Evolutionary conservation across 1,140 invertebrate species (phyloP).

Genomic region (Drosophila nikananu): DNA sequence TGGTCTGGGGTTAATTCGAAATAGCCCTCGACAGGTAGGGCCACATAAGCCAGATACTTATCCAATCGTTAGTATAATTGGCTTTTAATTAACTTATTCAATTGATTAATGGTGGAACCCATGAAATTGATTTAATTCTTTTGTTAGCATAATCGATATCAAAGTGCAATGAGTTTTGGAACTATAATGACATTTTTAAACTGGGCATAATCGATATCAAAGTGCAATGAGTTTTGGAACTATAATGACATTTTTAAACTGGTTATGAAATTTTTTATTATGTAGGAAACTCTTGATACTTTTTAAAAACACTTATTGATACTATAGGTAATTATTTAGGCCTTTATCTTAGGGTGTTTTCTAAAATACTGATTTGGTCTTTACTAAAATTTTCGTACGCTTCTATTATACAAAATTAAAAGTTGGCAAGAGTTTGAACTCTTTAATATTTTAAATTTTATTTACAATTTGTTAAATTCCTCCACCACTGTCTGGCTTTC

Average conservation of each 20-base stretch:
- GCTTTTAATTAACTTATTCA: slow-evolving; percentile 26
- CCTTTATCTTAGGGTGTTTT: background rate
- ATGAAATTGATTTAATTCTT: slow-evolving; percentile 16
- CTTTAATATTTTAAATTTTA: background rate
- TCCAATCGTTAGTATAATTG: slow-evolving; percentile 21
- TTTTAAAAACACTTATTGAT: background rate
- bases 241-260: background rate
- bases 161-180: background rate
- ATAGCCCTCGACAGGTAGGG: slow-evolving; percentile 8
- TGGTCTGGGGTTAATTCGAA: slow-evolving; percentile 28
- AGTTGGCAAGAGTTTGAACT: too few relatives aligned
- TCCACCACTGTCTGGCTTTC: slow-evolving; percentile 39
- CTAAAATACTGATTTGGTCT: background rate
- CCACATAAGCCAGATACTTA: slow-evolving; percentile 13
- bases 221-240: background rate
- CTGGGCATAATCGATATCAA: background rate
- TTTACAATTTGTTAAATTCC: background rate
- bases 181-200: too few relatives aligned
- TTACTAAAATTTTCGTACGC: too few relatives aligned
- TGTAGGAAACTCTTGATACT: too few relatives aligned
- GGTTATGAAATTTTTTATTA: too few relatives aligned
- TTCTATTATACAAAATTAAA: too few relatives aligned
- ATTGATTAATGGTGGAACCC: slow-evolving; percentile 14
- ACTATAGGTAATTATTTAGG: background rate
- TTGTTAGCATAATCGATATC: background rate